Evolutionary conservation across 53 echinoderm and acorn worm genomes (phyloP).

Genomic region (Temnopleurus reevesii): DNA sequence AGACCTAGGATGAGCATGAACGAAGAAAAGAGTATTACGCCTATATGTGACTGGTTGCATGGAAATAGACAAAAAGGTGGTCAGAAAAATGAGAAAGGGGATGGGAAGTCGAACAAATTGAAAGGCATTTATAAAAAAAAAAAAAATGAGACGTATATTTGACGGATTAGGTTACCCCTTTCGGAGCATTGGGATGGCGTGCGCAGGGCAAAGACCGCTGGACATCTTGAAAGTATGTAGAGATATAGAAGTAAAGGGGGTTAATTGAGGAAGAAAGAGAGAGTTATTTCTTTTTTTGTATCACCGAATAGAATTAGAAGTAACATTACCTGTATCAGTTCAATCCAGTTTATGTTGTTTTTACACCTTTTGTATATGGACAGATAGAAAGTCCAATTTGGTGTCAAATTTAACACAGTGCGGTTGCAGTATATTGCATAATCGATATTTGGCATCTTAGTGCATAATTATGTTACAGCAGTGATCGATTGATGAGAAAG

Average conservation of each 20-base stretch:
- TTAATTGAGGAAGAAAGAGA: not conserved
- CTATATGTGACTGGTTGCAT: not conserved
- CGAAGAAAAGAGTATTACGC: not conserved
- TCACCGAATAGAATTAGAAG: too few relatives aligned
- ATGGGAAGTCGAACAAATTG: not conserved
- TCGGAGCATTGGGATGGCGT: not conserved
- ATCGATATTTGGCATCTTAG: too few relatives aligned
- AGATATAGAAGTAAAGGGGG: not conserved
- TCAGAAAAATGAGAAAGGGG: not conserved
- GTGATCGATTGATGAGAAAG: too few relatives aligned
- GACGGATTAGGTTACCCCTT: not conserved
- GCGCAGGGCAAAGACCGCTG: not conserved
- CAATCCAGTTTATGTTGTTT: too few relatives aligned
- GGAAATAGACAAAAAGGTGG: not conserved
- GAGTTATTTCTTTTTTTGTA: too few relatives aligned
- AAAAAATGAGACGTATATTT: too few relatives aligned
- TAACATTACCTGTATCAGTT: too few relatives aligned
- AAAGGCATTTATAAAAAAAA: not conserved
- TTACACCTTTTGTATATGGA: too few relatives aligned
- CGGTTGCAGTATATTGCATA: too few relatives aligned
- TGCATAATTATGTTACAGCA: too few relatives aligned
- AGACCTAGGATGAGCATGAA: not conserved
- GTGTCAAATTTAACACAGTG: too few relatives aligned
- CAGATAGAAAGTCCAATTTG: too few relatives aligned
- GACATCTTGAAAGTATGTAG: not conserved